A percentile compares a stretch with the other conserved stretches of the same genome.
phyloP scores from a whole-genome alignment of 2,113 vertebrate species.

The Orthochromis malagaraziensis region DNA sequence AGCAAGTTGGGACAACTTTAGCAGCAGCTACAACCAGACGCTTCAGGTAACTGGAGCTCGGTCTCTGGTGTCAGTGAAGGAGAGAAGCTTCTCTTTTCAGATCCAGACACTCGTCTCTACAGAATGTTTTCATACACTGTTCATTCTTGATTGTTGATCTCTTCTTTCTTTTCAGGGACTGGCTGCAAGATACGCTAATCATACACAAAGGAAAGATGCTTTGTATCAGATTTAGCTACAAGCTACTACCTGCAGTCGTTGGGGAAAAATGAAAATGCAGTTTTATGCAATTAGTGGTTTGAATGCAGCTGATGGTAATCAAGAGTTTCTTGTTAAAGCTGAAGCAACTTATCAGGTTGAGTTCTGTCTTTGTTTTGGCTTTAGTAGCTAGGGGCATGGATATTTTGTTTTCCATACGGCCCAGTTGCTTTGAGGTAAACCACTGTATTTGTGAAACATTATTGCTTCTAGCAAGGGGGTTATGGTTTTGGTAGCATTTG shows the following conservation, averaged over 20 bases:
- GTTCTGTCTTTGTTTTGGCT: background rate
- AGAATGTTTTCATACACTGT: background rate
- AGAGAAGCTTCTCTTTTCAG: background rate
- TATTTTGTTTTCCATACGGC: background rate
- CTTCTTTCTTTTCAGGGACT: background rate
- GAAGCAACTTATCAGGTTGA: background rate
- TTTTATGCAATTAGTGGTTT: background rate
- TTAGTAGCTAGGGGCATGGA: background rate
- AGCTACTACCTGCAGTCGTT: background rate
- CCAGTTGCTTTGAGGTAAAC: background rate
- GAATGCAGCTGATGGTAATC: background rate
- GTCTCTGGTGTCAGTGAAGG: background rate
- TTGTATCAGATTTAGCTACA: background rate
- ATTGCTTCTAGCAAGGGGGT: background rate
- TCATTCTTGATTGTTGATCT: background rate
- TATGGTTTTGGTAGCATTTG: background rate
- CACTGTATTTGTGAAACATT: background rate
- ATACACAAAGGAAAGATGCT: rapidly evolving
- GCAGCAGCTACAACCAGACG: background rate
- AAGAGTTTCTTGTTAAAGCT: background rate
- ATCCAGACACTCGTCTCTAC: background rate
- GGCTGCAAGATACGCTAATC: background rate
- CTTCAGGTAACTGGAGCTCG: background rate
- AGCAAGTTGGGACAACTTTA: background rate
- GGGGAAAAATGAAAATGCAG: background rate